Percentiles rank a stretch among this genome's conserved stretches.
phyloP scores from a whole-genome alignment of 2,797 vertebrate genomes.

The Odontamblyopus rebecca region DNA sequence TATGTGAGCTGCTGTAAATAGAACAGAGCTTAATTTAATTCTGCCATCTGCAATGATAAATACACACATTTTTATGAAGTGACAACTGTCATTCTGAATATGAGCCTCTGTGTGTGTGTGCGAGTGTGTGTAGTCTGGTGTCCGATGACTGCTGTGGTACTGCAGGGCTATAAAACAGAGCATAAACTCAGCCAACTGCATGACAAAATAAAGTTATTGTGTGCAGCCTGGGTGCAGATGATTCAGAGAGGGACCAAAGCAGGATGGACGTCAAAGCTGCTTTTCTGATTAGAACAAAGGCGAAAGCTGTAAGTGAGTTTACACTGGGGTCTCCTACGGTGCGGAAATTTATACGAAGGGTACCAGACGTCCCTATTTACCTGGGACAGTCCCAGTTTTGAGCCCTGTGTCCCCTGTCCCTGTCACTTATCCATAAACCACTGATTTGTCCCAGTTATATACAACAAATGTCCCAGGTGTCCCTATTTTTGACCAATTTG shows the following conservation, averaged over 20 bases:
- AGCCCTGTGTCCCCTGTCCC: too few species aligned
- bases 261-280: constrained; percentile 14
- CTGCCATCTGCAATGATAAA: constrained; percentile 57
- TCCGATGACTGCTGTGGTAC: constrained; percentile 22
- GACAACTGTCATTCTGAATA: constrained; percentile 47
- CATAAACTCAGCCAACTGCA: constrained; percentile 22
- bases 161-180: constrained; percentile 19
- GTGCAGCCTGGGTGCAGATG: constrained; percentile 18
- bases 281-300: neutral
- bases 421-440: too few species aligned
- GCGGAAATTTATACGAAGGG: too few species aligned
- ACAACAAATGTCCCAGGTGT: too few species aligned
- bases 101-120: constrained; percentile 18
- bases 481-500: too few species aligned
- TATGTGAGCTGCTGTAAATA: constrained; percentile 46
- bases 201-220: constrained; percentile 27
- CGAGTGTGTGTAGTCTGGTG: too few species aligned
- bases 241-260: constrained; percentile 19
- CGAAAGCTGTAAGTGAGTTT: neutral
- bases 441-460: too few species aligned
- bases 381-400: too few species aligned
- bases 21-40: constrained; percentile 51
- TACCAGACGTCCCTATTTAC: too few species aligned
- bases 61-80: constrained; percentile 48
- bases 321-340: too few species aligned